Evolutionary conservation across 2,113 vertebrate species (phyloP).

Genomic region (Catharus minimus): DNA sequence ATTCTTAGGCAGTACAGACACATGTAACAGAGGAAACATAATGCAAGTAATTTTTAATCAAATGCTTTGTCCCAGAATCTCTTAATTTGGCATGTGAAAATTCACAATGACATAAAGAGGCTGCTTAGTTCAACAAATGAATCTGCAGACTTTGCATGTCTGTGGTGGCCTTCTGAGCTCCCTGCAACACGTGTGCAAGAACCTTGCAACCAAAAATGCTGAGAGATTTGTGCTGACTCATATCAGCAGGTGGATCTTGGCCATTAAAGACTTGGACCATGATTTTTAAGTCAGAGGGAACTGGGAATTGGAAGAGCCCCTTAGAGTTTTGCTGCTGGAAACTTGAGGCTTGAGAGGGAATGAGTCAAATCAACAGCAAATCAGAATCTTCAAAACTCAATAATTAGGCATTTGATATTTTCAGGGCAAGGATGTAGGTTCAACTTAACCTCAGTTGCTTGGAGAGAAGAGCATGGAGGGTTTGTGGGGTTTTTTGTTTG

Average conservation of each 20-base stretch:
- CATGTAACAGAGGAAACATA: neutral
- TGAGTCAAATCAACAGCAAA: neutral
- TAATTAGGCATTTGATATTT: neutral
- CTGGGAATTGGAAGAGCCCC: neutral
- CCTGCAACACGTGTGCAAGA: neutral
- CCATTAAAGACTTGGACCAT: neutral
- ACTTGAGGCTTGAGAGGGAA: neutral
- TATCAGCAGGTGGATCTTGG: neutral
- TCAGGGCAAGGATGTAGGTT: neutral
- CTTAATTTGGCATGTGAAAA: slow-evolving; percentile 34
- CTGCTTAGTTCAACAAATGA: slow-evolving; percentile 45
- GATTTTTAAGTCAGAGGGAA: neutral
- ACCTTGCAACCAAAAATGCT: neutral
- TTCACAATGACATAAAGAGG: slow-evolving; percentile 47
- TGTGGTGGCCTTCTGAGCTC: neutral
- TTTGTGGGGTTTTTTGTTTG: neutral
- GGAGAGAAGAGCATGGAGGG: neutral
- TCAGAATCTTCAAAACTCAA: neutral
- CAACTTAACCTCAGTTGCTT: neutral
- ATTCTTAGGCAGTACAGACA: neutral
- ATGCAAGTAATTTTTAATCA: neutral
- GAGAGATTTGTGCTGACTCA: slow-evolving; percentile 35
- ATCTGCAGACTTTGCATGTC: neutral
- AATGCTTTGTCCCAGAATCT: slow-evolving; percentile 9
- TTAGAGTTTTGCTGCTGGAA: neutral